Evolutionary conservation across 1,140 invertebrate species (phyloP), one percentile per base, ranked within the genome.

Genomic region (Chironomus tepperi): DNA sequence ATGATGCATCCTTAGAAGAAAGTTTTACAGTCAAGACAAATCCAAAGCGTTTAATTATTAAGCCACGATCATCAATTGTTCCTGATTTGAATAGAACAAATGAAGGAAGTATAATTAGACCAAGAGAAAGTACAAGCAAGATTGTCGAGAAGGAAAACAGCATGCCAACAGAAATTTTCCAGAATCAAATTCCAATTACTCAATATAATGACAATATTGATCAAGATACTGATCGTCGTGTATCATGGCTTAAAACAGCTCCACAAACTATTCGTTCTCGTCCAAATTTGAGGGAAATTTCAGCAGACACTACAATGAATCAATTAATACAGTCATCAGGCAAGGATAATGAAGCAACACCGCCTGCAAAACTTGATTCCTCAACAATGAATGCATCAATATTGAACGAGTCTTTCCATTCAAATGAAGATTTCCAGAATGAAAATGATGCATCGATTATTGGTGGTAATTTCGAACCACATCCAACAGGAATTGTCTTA

Each of bases 21-120:
- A 88, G 87, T 18, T 86, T 90, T 47, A 85, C 84, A 73, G 81
- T 89, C 7, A 87, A 88, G 75, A 86, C 87, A 2, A 89, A 86
- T 77, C 82, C 88, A 1, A 90, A 89, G 76, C 83, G 88, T 1
- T 80, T 90, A 8, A 85, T 89, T 1, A 81, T 90, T 6, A 84
- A 86, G 6, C 83, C 84, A 2, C 83, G 81, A 43, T 19, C 76
- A 21, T 18, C 18, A 3, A 42, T 73, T 42, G 42, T 15, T 42
- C 7, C 34, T 73, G 24, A 34, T 34, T 10, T 19, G 12, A 43
- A 73, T 34, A 70, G n/a, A 42, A 24, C 10, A 15, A 65, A 24
- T 65, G n/a, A 21, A 3, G 16, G 6, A 74, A 67, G 9, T 43
- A 19, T 16, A 5, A 5, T 47, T 3, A 67, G n/a, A 24, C 24